These are phyloP conservation scores for Myanophis thanlyinensis DNA, from an alignment of 2,113 vertebrate genomes.

Conservation along the genomic window DNA sequence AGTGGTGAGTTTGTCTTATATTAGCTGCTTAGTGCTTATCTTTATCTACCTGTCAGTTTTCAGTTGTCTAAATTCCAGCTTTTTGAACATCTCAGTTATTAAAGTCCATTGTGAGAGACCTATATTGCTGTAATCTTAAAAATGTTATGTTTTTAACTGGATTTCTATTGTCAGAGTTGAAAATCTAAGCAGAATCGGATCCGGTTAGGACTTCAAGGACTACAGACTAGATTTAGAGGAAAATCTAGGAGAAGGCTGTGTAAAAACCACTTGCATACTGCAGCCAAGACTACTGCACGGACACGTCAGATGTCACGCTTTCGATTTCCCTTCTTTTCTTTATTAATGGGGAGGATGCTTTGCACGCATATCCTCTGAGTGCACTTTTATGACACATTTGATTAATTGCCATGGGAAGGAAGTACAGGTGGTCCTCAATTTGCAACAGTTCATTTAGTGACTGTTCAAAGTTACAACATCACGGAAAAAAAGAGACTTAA, in stretches of 20 bases:
- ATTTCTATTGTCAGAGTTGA: not conserved
- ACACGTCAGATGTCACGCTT: too few relatives aligned
- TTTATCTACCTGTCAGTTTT: not conserved
- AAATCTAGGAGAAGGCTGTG: not conserved
- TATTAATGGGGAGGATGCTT: not conserved
- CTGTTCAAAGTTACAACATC: too few relatives aligned
- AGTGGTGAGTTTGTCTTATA: conserved; percentile 68
- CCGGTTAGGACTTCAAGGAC: not conserved
- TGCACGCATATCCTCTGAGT: not conserved
- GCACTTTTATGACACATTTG: not conserved
- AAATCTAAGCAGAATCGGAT: not conserved
- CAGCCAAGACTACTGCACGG: not conserved
- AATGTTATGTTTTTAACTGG: not conserved
- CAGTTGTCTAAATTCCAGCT: not conserved
- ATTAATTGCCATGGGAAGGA: not conserved
- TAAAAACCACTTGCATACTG: not conserved
- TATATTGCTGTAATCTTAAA: not conserved
- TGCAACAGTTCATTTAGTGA: too few relatives aligned
- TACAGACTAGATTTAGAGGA: not conserved
- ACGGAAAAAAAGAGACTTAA: too few relatives aligned
- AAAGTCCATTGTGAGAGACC: not conserved
- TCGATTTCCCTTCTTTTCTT: not conserved
- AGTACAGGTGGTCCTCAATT: not conserved
- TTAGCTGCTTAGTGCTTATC: not conserved
- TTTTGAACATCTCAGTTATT: not conserved